phyloP scores from a whole-genome alignment of 1,140 invertebrate species.

The Lasaia peninsularis region DNA sequence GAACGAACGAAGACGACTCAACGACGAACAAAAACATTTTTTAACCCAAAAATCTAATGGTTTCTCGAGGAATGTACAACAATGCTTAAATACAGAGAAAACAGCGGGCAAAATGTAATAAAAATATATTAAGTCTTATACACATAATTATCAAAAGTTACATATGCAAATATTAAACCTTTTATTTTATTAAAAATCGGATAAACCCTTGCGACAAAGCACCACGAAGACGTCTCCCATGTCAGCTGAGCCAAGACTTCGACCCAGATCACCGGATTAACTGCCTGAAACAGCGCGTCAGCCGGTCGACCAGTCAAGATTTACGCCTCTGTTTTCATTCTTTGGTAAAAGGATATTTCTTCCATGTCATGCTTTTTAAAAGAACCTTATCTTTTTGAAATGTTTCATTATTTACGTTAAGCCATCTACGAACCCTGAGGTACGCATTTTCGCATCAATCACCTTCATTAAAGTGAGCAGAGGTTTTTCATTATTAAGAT shows the following conservation, averaged over 20 bases:
- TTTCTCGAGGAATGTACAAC: no score
- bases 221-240: slow-evolving; percentile 18
- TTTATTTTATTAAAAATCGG: neutral
- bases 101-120: no score
- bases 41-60: no score
- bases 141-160: no score
- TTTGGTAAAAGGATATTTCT: slow-evolving; percentile 47
- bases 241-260: slow-evolving; percentile 37
- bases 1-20: no score
- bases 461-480: slow-evolving; percentile 7
- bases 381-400: slow-evolving; percentile 10
- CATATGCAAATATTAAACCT: neutral
- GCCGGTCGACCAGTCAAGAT: slow-evolving; percentile 54
- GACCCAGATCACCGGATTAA: slow-evolving; percentile 67
- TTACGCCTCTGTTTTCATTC: slow-evolving; percentile 59
- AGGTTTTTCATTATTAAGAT: slow-evolving; percentile 5
- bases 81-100: no score
- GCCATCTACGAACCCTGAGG: slow-evolving; percentile 21
- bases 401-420: slow-evolving; percentile 11
- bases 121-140: no score
- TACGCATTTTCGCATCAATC: slow-evolving; percentile 7
- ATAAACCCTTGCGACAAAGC: slow-evolving; percentile 4
- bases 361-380: slow-evolving; percentile 25
- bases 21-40: no score
- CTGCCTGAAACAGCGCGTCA: slow-evolving; percentile 65